phyloP scores from a whole-genome alignment of 2,113 vertebrate genomes.

The Microtus pennsylvanicus region DNA sequence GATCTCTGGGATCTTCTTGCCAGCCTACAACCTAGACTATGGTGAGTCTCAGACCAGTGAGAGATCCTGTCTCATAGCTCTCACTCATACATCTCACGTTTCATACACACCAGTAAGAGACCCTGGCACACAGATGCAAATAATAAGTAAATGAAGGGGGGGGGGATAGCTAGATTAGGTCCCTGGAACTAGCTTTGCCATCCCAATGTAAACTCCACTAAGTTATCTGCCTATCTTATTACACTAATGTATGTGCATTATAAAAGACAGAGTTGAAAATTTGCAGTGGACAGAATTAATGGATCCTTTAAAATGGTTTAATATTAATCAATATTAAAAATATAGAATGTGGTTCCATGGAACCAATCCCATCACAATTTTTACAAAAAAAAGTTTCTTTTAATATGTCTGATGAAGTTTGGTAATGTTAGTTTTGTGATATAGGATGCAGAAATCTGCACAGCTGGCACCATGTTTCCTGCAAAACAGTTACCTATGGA shows the following conservation, averaged over 20 bases:
- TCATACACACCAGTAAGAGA: neutral
- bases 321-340: neutral
- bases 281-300: constrained; percentile 16
- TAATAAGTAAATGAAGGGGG: neutral
- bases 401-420: constrained; percentile 49
- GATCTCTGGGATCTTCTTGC: neutral
- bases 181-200: neutral
- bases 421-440: constrained; percentile 32
- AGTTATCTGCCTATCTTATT: neutral
- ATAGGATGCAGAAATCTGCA: neutral
- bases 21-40: neutral
- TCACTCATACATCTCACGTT: neutral
- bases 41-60: neutral
- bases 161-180: too few species aligned
- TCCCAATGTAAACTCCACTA: neutral
- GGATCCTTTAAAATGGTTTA: neutral
- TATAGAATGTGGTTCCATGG: neutral
- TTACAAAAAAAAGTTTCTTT: constrained; percentile 22
- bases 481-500: neutral
- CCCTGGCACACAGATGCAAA: neutral
- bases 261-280: neutral
- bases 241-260: neutral
- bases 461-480: neutral
- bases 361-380: constrained; percentile 7
- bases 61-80: neutral